A percentile compares a stretch with the other conserved stretches of the same genome.
phyloP scores from a whole-genome alignment of 2,113 vertebrate genomes.

The Sorex araneus region DNA sequence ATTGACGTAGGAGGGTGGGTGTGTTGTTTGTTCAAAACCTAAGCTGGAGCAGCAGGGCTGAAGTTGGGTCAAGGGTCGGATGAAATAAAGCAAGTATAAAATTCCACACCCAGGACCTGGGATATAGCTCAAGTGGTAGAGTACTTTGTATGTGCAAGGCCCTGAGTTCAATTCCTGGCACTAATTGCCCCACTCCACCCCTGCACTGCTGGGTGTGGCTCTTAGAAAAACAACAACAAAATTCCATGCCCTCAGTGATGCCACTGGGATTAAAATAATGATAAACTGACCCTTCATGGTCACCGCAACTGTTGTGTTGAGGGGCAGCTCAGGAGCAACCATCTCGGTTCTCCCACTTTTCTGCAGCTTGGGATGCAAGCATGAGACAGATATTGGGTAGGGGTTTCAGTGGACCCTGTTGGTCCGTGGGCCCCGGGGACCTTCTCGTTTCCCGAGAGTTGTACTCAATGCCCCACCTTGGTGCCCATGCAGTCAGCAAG shows the following conservation, averaged over 20 bases:
- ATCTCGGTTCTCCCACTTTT: neutral
- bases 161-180: no score
- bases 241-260: no score
- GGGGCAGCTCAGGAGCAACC: neutral
- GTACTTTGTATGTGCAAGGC: no score
- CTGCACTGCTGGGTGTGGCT: no score
- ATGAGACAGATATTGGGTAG: neutral
- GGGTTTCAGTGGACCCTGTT: no score
- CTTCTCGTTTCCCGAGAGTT: no score
- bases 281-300: neutral
- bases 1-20: neutral
- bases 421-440: neutral
- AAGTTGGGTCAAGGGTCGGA: constrained; percentile 38
- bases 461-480: neutral
- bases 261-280: neutral
- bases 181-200: no score
- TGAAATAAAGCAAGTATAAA: neutral
- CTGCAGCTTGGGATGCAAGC: neutral
- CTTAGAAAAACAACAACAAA: no score
- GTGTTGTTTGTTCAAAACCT: constrained; percentile 54
- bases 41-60: neutral
- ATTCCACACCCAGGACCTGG: neutral
- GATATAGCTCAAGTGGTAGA: no score
- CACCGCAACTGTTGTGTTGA: neutral
- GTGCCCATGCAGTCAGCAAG: neutral